Base-by-base conservation (phyloP, 1,140 invertebrate genomes). In the Cyrtorhinus lividipennis region DNA sequence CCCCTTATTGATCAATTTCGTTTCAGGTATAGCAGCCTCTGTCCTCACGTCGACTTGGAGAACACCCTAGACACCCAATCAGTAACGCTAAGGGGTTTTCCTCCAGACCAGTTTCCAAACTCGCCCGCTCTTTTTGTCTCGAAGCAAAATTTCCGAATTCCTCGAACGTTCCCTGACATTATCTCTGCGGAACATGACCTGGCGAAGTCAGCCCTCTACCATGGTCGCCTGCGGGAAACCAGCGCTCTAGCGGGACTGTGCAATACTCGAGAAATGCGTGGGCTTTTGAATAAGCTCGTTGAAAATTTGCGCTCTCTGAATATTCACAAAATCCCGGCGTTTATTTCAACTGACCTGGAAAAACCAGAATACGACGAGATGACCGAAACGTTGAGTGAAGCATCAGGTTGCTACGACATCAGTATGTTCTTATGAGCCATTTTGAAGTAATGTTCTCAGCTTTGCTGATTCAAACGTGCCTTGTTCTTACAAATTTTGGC, bases 91-190 rank as follows among this genome's bases (percentile, higher is more conserved):
- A 1, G 58, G n/a, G 56, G 24, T 18, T 59, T 59, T 18, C 27
- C 24, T 26, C 58, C n/a, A n/a, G 15, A n/a, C 26, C 2, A n/a
- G 24, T 59, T 26, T 30, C 24, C 24, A n/a, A 18, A 15, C 15
- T 25, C 24, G n/a, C 24, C 24, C 15, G 58, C 24, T n/a, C 15
- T 27, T 10, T 27, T 26, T 26, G 25, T 59, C 13, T 59, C 27
- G 22, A n/a, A n/a, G n/a, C 22, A n/a, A 26, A 25, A 12, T n/a
- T n/a, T 26, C n/a, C 24, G 58, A 2, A 12, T 59, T 27, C 58
- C 58, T 3, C 1, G 58, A 15, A 59, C 24, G n/a, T 59, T 59
- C 58, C 58, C 58, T 13, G 58, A 59, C 23, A 30, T 59, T 30
- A 15, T 59, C 58, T n/a, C 58, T 10, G 10, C 1, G 1, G 58